A percentile compares a stretch with the other conserved stretches of the same genome.
Evolutionary conservation across 2,113 vertebrate species (phyloP).

Genomic region (Vidua chalybeata): DNA sequence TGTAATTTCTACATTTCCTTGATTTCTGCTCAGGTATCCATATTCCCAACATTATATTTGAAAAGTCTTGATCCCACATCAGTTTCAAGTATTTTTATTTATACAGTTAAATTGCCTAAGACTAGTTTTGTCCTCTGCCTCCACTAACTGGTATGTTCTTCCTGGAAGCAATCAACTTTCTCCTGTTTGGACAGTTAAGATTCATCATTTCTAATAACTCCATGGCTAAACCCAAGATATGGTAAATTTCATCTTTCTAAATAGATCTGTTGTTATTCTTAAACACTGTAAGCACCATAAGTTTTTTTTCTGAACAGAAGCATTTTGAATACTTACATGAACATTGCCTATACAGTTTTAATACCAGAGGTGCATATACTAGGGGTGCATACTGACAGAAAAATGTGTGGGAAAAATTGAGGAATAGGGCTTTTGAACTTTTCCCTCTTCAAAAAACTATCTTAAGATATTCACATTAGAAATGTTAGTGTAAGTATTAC

Average conservation of each 20-base stretch:
- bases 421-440: background rate
- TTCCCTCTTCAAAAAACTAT: background rate
- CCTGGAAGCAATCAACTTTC: background rate
- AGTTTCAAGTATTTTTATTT: background rate
- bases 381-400: background rate
- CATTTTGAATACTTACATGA: background rate
- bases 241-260: background rate
- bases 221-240: background rate
- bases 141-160: background rate
- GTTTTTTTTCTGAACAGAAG: background rate
- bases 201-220: background rate
- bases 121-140: background rate
- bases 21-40: background rate
- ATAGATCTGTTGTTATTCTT: background rate
- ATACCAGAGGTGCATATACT: background rate
- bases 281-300: background rate
- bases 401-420: background rate
- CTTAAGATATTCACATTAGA: background rate
- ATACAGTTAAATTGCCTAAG: background rate
- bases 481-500: background rate
- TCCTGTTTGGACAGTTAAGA: background rate
- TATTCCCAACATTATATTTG: background rate
- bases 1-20: background rate
- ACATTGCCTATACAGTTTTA: rapidly evolving
- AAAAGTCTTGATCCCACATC: background rate